Evolutionary conservation across 2,113 vertebrate species (phyloP), one percentile per base, ranked within the genome.

Genomic region (Planiliza haematocheilus): DNA sequence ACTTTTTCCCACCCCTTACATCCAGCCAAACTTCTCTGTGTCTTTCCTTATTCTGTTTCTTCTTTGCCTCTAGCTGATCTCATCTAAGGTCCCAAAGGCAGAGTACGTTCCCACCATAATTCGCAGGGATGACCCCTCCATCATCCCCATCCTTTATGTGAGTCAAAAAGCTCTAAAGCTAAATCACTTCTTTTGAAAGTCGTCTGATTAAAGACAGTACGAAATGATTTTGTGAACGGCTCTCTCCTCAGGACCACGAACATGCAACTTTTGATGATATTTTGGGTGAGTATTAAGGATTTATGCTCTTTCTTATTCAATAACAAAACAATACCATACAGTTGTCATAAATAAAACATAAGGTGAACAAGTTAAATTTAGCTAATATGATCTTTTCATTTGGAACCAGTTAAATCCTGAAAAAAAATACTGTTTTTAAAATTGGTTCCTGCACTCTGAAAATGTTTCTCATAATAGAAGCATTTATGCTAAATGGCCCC

Each of bases 131-230:
- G 97, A 99, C 84, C 94, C 96, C 0, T 98, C 97, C 63, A 96
- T 99, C 93, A 99, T 99, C 83, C 97, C 98, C 83, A 99, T 99
- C 63, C 97, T 99, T 87, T 99, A 99, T 0, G 98, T 99, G 88
- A 98, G 98, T 94, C 10, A 30, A 30, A 3, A 30, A 30, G 5
- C 24, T 3, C 24, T 30, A 30, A 30, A 30, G 24, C 24, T 30
- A 30, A 30, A 30, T 30, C 5, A 30, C 5, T 30, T 5, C 2
- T 30, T 30, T 30, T 30, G 2, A 30, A 30, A 30, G 24, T 30
- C 5, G 24, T 2, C 24, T 30, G 24, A 30, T 30, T 30, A 30
- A 30, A 30, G 5, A 30, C 24, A 5, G 2, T 30, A 30, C 24
- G 2, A 5, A 30, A 30, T 30, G 24, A 30, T 30, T 5, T 3